Percentiles rank a stretch among this genome's conserved stretches.
phyloP scores from a whole-genome alignment of 2,113 vertebrate species.

The Jaculus jaculus region DNA sequence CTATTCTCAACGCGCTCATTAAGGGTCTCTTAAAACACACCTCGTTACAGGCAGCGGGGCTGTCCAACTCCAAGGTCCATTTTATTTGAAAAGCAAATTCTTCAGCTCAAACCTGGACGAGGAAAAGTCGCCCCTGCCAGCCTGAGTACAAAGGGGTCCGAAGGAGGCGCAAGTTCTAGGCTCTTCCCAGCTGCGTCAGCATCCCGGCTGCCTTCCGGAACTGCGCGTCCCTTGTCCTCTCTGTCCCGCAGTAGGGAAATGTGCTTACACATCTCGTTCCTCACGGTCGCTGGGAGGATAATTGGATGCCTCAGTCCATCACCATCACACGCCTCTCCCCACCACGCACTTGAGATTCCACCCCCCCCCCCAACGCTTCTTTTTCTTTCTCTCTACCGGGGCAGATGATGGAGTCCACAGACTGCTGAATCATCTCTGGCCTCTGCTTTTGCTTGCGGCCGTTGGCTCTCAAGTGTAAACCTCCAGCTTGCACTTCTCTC shows the following conservation, averaged over 20 bases:
- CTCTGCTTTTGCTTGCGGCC: neutral
- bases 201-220: neutral
- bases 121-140: neutral
- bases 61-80: neutral
- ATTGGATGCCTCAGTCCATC: neutral
- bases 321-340: neutral
- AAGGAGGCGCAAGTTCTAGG: neutral
- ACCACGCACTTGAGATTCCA: neutral
- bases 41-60: neutral
- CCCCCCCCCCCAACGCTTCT: no score
- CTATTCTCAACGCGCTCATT: neutral
- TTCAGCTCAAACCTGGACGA: neutral
- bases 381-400: neutral
- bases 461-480: neutral
- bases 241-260: neutral
- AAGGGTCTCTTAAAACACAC: slow-evolving; percentile 25
- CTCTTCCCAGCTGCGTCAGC: no score
- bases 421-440: neutral
- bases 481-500: neutral
- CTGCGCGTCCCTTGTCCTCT: neutral
- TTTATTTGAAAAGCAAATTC: slow-evolving; percentile 53
- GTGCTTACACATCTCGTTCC: neutral
- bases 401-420: neutral
- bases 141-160: neutral
- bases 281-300: neutral